Base-by-base conservation (phyloP, 2,797 vertebrate species). In the Benthosema pterotum region DNA sequence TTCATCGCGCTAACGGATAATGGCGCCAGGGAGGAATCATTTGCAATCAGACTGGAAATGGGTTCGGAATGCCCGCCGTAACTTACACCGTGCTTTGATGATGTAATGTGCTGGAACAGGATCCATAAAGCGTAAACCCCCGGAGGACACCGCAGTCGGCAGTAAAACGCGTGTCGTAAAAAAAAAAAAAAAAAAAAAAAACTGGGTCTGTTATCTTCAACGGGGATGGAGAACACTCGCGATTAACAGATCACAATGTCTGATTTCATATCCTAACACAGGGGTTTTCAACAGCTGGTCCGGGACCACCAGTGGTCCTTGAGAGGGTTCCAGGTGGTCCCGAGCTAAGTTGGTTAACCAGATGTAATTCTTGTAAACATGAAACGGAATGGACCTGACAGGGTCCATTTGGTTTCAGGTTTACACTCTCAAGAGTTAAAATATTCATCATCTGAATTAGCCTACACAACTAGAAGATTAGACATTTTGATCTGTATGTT, bases 141-240 rank as follows among this genome's bases (percentile, higher is more conserved):
- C 54, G 69, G 13, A 65, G 13, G 46, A 60, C 3, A 15, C 55
- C 67, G 15, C 55, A 25, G 15, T 57, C 19, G 53, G 48, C 49
- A 62, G n/a, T 71, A 67, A 72, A 13, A 18, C 28, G 19, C 46
- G 63, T 1, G 56, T 75, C 71, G 67, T 75, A 62, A 71, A n/a
- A n/a, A n/a, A n/a, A n/a, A n/a, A n/a, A n/a, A n/a, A n/a, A n/a
- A n/a, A n/a, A n/a, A n/a, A n/a, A n/a, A n/a, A n/a, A n/a, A 52
- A 73, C 78, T 60, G 25, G 45, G 14, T 60, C 77, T 55, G 77
- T 87, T 71, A 68, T 19, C 54, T 51, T 67, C 67, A 73, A 64
- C 48, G 38, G 1, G 19, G 49, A 60, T 43, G n/a, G 52, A 69
- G 38, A 74, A 50, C 38, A 46, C 3, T 66, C 55, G 14, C 52